A percentile compares a stretch with the other conserved stretches of the same genome.
Conservation (phyloP, 2,888 invertebrate species). For the Eledona agricola region DNA sequence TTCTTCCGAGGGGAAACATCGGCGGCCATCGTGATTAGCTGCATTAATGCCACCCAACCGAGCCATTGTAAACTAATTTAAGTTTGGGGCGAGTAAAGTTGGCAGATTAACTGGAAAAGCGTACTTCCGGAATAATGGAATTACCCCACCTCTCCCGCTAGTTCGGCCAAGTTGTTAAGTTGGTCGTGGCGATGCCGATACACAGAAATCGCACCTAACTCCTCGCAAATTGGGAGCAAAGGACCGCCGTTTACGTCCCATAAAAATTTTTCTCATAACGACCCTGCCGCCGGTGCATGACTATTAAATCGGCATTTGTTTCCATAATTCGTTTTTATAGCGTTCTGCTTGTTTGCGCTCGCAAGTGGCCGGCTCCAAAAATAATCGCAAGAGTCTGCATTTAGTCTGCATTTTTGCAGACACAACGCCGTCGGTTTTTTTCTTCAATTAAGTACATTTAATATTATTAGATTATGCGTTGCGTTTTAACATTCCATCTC, state of each 20-base stretch:
- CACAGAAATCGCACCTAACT: slow-evolving; percentile 22
- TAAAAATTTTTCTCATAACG: slow-evolving; percentile 25
- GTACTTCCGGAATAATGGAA: slow-evolving; percentile 31
- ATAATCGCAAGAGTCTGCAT: too few species aligned
- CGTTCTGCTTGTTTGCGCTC: slow-evolving; percentile 1
- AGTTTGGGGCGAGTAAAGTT: slow-evolving; percentile 13
- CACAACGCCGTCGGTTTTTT: too few species aligned
- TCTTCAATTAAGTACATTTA: too few species aligned
- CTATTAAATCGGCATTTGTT: slow-evolving; percentile 24
- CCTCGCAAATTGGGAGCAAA: slow-evolving; percentile 17
- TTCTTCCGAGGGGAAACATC: too few species aligned
- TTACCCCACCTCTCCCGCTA: slow-evolving; percentile 15
- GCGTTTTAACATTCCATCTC: too few species aligned
- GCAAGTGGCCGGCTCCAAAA: slow-evolving; percentile 8
- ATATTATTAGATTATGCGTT: too few species aligned
- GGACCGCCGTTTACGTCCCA: slow-evolving; percentile 23
- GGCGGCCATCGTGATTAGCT: neutral
- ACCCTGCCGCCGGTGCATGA: slow-evolving; percentile 11
- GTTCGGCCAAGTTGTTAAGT: slow-evolving; percentile 15
- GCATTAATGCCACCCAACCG: slow-evolving; percentile 9
- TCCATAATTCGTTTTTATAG: slow-evolving; percentile 8
- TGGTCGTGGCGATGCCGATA: slow-evolving; percentile 20
- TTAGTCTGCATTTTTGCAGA: too few species aligned
- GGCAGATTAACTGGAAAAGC: slow-evolving; percentile 17
- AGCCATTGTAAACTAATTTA: slow-evolving; percentile 23